Conservation (phyloP, 2,888 invertebrate genomes). For the Galerucella pusilla region DNA sequence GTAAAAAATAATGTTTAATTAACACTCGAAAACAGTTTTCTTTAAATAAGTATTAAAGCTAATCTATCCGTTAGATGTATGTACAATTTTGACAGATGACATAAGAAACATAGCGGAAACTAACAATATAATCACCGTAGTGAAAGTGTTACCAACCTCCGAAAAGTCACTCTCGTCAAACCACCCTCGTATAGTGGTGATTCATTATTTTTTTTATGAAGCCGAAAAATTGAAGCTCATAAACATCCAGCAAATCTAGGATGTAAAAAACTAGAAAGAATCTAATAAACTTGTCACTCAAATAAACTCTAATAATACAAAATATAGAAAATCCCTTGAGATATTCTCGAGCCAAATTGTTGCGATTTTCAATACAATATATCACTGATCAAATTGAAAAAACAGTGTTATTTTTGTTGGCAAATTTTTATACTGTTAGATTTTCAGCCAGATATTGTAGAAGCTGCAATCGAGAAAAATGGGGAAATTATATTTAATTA, state of each 20-base stretch:
- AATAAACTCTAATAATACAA: slow-evolving; percentile 28
- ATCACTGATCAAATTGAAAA: slow-evolving; percentile 12
- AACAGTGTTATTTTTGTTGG: slow-evolving; percentile 14
- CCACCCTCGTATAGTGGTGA: too few relatives aligned
- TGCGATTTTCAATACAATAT: slow-evolving; percentile 19
- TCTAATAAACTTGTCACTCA: slow-evolving; percentile 26
- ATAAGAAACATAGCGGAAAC: too few relatives aligned
- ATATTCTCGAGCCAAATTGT: slow-evolving; percentile 23
- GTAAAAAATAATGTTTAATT: too few relatives aligned
- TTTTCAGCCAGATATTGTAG: not conserved
- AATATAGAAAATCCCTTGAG: slow-evolving; percentile 22
- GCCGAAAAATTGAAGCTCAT: not conserved
- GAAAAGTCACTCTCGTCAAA: too few relatives aligned
- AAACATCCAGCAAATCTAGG: not conserved
- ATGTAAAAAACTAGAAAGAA: slow-evolving; percentile 22
- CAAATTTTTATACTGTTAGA: slow-evolving; percentile 1
- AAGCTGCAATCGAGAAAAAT: too few relatives aligned
- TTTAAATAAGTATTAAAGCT: too few relatives aligned
- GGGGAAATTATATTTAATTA: not conserved
- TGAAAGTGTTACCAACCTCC: too few relatives aligned
- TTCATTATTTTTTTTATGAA: too few relatives aligned
- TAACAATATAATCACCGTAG: too few relatives aligned
- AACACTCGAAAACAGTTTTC: too few relatives aligned
- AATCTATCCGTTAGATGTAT: too few relatives aligned
- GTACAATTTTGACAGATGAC: too few relatives aligned